phyloP scores from a whole-genome alignment of 2,888 invertebrate species.

The Lacanobia oleracea region DNA sequence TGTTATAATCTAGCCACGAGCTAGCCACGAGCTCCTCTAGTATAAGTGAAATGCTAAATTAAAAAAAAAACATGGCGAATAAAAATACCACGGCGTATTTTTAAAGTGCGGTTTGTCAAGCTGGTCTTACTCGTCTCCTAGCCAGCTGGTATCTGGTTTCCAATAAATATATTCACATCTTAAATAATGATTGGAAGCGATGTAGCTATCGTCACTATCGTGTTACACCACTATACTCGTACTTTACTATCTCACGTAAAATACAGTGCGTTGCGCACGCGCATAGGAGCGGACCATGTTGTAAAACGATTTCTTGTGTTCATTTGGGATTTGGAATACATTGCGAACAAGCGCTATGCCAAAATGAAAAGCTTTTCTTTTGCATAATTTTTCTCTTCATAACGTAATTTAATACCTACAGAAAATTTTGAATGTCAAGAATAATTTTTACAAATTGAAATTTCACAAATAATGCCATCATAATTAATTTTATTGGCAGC shows the following conservation, averaged over 20 bases:
- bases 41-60: not conserved
- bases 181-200: conserved; percentile 60
- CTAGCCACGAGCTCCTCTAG: too few species aligned
- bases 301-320: conserved; percentile 10
- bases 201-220: conserved; percentile 40
- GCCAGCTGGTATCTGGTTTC: conserved; percentile 43
- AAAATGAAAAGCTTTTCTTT: not conserved
- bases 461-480: too few species aligned
- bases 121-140: conserved; percentile 17
- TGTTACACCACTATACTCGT: conserved; percentile 48
- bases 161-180: conserved; percentile 50
- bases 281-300: not conserved
- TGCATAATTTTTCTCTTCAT: not conserved
- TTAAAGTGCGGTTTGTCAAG: conserved; percentile 23
- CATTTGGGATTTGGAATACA: not conserved
- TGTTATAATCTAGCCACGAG: too few species aligned
- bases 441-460: not conserved
- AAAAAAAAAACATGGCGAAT: not conserved
- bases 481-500: too few species aligned
- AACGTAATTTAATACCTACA: not conserved
- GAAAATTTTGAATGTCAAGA: not conserved
- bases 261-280: conserved; percentile 8
- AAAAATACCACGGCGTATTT: conserved; percentile 10
- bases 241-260: conserved; percentile 40
- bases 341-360: not conserved